Percentiles rank a stretch among this genome's conserved stretches.
phyloP scores from a whole-genome alignment of 92 coral and sea anemone genomes.

The Pocillopora grandis region DNA sequence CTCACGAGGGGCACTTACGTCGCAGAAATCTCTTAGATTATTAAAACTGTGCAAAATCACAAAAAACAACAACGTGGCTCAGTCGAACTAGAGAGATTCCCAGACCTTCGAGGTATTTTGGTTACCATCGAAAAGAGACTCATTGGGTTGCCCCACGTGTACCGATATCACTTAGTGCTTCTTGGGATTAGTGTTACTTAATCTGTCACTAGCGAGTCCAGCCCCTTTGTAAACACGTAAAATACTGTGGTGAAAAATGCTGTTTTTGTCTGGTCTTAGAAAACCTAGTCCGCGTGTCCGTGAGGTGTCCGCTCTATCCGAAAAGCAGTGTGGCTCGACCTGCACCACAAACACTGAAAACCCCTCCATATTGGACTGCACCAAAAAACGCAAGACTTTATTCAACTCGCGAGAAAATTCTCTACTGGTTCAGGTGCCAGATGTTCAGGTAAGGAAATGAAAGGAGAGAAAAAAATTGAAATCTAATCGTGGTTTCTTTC shows the following conservation, averaged over 20 bases:
- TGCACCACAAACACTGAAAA: conserved; percentile 29
- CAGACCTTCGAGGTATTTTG: no score
- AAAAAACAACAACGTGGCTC: no score
- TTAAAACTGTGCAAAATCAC: no score
- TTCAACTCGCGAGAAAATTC: conserved; percentile 76
- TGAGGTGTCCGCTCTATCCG: conserved; percentile 23
- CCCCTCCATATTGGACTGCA: conserved; percentile 66
- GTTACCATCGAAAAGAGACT: no score
- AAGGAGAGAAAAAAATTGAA: background rate
- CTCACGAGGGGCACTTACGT: no score
- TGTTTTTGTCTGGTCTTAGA: background rate
- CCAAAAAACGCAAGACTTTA: conserved; percentile 80
- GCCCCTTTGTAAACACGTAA: no score
- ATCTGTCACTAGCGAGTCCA: no score
- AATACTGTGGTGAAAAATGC: background rate
- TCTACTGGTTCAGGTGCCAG: conserved; percentile 35
- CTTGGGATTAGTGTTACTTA: no score
- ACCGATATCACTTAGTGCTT: no score
- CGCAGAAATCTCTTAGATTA: no score
- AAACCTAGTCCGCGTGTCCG: conserved; percentile 28
- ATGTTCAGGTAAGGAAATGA: conserved; percentile 19
- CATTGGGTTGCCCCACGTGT: no score
- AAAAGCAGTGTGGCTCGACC: conserved; percentile 37
- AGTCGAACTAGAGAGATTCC: no score
- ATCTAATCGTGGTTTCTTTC: background rate